phyloP scores from a whole-genome alignment of 2,888 invertebrate species.

The Sarcophaga carnaria region DNA sequence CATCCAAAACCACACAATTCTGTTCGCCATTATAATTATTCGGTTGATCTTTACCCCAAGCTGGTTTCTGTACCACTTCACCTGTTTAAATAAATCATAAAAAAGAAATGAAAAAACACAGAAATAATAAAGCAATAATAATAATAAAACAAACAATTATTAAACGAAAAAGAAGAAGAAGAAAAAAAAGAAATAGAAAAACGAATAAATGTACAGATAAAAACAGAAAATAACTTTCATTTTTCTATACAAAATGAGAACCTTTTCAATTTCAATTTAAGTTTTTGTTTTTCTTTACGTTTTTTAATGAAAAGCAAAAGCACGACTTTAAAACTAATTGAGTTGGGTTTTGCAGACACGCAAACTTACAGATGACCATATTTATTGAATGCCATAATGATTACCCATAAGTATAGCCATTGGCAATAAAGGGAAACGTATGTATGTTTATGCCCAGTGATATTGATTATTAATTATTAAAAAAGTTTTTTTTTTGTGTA shows the following conservation, averaged over 20 bases:
- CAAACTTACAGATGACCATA: background rate
- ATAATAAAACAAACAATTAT: constrained; percentile 3
- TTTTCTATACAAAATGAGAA: background rate
- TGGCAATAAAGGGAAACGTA: constrained; percentile 14
- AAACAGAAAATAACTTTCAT: constrained; percentile 18
- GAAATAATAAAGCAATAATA: constrained; percentile 31
- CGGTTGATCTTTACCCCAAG: constrained; percentile 97
- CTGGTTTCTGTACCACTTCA: constrained; percentile 89
- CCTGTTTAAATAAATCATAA: constrained; percentile 82
- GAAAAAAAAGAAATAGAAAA: constrained; percentile 2
- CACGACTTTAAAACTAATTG: background rate
- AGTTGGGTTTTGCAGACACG: background rate
- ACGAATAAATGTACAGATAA: constrained; percentile 5
- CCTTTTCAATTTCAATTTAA: background rate
- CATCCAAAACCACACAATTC: constrained; percentile 96
- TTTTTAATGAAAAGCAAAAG: constrained; percentile 10
- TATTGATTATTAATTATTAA: constrained; percentile 42
- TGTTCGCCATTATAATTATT: constrained; percentile 98
- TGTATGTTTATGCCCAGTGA: constrained; percentile 13
- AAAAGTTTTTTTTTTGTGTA: background rate
- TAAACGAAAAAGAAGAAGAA: background rate
- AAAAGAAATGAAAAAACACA: constrained; percentile 7
- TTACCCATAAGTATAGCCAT: constrained; percentile 24
- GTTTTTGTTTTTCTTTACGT: constrained; percentile 40
- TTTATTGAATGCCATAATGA: constrained; percentile 21